A percentile compares a stretch with the other conserved stretches of the same genome.
Conservation (phyloP, 2,797 vertebrate species). For the Tadarida brasiliensis region DNA sequence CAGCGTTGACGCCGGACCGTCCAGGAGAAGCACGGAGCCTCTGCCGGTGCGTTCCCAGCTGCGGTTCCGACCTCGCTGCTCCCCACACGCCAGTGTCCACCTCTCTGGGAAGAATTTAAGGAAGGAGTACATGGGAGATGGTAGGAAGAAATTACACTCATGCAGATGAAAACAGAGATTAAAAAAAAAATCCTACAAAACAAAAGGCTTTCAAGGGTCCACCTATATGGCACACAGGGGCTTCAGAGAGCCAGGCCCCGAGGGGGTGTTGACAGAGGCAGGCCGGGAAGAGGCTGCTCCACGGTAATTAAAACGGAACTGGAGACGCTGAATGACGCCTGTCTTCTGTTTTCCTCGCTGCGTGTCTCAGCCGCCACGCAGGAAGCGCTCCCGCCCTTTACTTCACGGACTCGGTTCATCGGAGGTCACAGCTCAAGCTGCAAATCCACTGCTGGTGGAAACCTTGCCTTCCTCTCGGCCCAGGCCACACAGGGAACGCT, state of each 20-base stretch:
- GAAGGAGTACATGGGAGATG: not conserved
- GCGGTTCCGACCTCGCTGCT: not conserved
- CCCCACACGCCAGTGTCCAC: not conserved
- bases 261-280: constrained; percentile 17
- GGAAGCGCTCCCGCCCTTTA: constrained; percentile 62
- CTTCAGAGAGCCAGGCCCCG: constrained; percentile 23
- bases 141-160: not conserved
- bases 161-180: constrained; percentile 32
- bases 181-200: constrained; percentile 30
- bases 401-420: constrained; percentile 74
- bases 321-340: constrained; percentile 36
- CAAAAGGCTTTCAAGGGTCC: not conserved
- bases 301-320: constrained; percentile 64
- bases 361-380: not conserved
- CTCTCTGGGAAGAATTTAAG: constrained; percentile 4
- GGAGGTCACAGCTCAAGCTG: constrained; percentile 71
- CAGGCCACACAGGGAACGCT: constrained; percentile 28
- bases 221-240: not conserved
- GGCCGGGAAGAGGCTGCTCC: not conserved
- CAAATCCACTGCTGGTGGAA: constrained; percentile 67
- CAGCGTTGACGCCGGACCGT: not conserved
- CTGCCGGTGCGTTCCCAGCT: not conserved
- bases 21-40: not conserved
- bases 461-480: constrained; percentile 56
- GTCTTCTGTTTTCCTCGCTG: constrained; percentile 60